phyloP scores from a whole-genome alignment of 2,888 invertebrate genomes.

The Pammene fasciana region DNA sequence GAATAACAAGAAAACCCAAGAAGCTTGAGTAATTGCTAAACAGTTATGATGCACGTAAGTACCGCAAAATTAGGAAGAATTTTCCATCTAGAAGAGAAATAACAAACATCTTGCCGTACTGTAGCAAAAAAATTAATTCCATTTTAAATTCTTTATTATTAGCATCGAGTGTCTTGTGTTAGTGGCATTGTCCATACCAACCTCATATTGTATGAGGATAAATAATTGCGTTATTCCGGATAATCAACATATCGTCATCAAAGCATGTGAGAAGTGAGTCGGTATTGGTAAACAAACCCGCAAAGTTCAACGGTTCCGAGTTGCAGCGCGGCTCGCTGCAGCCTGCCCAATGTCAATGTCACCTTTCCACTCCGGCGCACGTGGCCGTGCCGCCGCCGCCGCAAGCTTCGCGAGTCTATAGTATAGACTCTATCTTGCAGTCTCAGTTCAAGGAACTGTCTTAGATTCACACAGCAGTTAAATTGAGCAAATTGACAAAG shows the following conservation, averaged over 20 bases:
- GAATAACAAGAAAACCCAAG: constrained; percentile 29
- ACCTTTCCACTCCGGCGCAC: constrained; percentile 60
- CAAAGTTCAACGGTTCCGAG: constrained; percentile 64
- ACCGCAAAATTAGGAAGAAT: constrained; percentile 21
- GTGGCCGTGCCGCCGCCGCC: constrained; percentile 40
- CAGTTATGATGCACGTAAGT: constrained; percentile 28
- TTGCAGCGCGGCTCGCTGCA: constrained; percentile 50
- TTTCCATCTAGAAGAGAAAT: background rate
- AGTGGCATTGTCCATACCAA: constrained; percentile 20
- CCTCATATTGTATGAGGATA: constrained; percentile 10
- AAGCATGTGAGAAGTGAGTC: constrained; percentile 27
- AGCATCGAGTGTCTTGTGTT: background rate
- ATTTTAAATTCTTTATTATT: background rate
- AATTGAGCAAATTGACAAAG: constrained; percentile 24
- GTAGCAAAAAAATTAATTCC: no score
- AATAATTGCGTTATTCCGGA: constrained; percentile 26
- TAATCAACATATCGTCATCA: constrained; percentile 1
- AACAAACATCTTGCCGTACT: background rate
- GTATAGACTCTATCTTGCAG: constrained; percentile 1
- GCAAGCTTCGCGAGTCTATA: constrained; percentile 2
- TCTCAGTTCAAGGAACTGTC: constrained; percentile 31
- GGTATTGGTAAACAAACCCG: constrained; percentile 62
- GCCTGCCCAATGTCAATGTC: constrained; percentile 74
- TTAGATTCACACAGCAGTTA: constrained; percentile 21
- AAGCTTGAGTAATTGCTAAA: constrained; percentile 29